phyloP scores from a whole-genome alignment of 92 coral and sea anemone genomes.

The Parazoanthus swiftii region DNA sequence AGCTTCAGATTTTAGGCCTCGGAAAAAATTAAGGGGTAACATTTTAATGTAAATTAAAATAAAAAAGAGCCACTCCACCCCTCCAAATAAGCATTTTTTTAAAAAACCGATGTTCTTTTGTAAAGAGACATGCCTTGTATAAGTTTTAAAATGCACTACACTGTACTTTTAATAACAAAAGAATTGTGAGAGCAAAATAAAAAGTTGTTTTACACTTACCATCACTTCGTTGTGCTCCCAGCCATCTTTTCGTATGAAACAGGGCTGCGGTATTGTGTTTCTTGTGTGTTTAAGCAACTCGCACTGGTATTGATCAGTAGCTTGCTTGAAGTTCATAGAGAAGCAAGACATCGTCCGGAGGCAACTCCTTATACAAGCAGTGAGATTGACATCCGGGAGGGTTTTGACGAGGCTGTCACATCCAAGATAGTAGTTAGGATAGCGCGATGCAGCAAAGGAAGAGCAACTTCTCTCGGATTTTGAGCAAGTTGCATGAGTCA shows the following conservation, averaged over 20 bases:
- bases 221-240: background rate
- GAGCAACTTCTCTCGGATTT: background rate
- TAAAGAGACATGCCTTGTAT: too few species aligned
- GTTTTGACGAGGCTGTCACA: conserved; percentile 10
- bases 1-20: too few species aligned
- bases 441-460: background rate
- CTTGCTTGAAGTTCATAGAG: background rate
- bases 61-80: too few species aligned
- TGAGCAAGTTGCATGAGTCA: background rate
- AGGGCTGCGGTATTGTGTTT: background rate
- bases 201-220: background rate
- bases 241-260: background rate
- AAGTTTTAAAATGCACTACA: too few species aligned
- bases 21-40: too few species aligned
- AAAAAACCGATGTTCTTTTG: too few species aligned
- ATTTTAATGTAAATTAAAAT: too few species aligned
- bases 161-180: too few species aligned
- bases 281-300: background rate
- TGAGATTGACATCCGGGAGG: background rate
- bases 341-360: background rate
- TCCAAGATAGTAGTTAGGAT: conserved; percentile 6
- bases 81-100: too few species aligned
- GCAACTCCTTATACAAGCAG: background rate
- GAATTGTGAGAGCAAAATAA: too few species aligned
- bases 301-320: background rate